Evolutionary conservation across 2,797 vertebrate species (phyloP), one percentile per base, ranked within the genome.

Genomic region (Pangasius sanitwongsei): DNA sequence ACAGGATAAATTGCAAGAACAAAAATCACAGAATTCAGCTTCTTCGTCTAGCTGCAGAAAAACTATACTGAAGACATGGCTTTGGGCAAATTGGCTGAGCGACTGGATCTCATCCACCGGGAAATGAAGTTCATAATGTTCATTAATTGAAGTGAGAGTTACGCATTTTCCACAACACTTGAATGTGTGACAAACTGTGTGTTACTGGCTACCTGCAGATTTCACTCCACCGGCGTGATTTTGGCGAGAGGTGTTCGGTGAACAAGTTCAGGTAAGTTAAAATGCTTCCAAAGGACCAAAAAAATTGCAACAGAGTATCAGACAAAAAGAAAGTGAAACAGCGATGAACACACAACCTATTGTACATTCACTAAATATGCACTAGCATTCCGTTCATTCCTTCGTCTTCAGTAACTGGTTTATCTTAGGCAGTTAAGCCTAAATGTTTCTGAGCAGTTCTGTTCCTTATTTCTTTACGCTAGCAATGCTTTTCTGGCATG

Each of bases 1-100:
- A 81, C 53, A 57, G 31, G 31, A 80, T 23, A 59, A 57, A 81
- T 81, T 31, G 8, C 78, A 81, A 81, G 75, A 55, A 78, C n/a
- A 55, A 31, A 78, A 31, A 55, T 18, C 48, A 4, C 16, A 55
- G 15, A 55, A 31, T 18, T 55, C 75, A 55, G 28, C 75, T 55
- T 78, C 50, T 53, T 78, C 20, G 50, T 31, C 50, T 78, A 55
- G n/a, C 16, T 31, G 28, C 6, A 77, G 74, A 48, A 48, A 75
- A 75, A 75, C 23, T 75, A 25, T 28, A 25, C 0, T 72, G 23
- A 28, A 78, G 53, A 80, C 77, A 55, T 55, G 53, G n/a, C 50
- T 57, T 34, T 53, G 50, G 53, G 50, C 6, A 80, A 80, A 80
- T 16, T 57, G 50, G 50, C 48, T 80, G 77, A 55, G 4, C 3